Conservation (phyloP, 2,113 vertebrate genomes). For the Chlamydotis undulata region DNA sequence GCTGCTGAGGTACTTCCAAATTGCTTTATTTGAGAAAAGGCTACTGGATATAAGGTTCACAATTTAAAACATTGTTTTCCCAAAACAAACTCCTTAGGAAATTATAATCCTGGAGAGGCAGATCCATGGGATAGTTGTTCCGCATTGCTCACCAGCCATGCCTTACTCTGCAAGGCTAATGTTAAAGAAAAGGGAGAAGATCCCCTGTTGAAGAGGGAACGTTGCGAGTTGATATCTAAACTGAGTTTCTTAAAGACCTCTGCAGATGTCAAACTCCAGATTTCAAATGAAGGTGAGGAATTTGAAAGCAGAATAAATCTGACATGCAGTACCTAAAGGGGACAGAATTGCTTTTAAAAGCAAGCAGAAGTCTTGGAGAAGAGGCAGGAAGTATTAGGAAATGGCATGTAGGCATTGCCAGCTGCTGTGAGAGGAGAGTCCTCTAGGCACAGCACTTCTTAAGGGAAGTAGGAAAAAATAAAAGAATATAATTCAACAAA, state of each 20-base stretch:
- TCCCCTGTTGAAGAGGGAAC: not conserved
- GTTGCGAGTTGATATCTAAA: not conserved
- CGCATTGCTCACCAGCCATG: not conserved
- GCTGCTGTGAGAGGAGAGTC: not conserved
- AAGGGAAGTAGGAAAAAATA: constrained; percentile 3
- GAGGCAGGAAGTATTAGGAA: not conserved
- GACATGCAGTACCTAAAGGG: not conserved
- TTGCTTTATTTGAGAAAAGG: not conserved
- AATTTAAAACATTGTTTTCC: not conserved
- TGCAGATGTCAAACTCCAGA: not conserved
- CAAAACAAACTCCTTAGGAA: not conserved
- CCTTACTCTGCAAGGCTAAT: not conserved
- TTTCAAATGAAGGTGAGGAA: not conserved
- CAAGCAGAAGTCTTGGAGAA: not conserved
- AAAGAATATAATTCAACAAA: not conserved
- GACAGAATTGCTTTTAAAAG: not conserved
- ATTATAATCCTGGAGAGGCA: not conserved
- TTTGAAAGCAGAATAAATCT: not conserved
- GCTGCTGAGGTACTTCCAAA: not conserved
- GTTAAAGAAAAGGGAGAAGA: not conserved
- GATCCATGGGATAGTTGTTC: not conserved
- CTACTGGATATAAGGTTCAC: not conserved
- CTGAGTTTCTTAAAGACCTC: not conserved
- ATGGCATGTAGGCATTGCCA: not conserved
- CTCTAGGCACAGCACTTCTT: not conserved